Percentiles rank a stretch among this genome's conserved stretches.
phyloP scores from a whole-genome alignment of 2,888 invertebrate species.

The Actias luna region DNA sequence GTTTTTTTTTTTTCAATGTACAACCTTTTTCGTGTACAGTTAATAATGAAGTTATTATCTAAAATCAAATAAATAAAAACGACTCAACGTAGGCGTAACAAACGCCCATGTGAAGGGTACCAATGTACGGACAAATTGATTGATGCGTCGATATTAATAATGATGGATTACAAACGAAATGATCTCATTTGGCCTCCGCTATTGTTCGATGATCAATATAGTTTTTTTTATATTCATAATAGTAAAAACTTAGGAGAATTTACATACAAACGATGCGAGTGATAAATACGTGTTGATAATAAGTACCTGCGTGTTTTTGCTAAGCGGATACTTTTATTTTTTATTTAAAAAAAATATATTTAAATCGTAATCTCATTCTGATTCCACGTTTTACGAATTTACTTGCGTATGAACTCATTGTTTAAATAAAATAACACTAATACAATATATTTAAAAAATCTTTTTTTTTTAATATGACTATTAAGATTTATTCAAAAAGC shows the following conservation, averaged over 20 bases:
- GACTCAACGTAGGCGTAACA: conserved; percentile 40
- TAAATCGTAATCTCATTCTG: too few species aligned
- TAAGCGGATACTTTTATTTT: too few species aligned
- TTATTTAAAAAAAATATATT: too few species aligned
- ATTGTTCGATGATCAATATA: conserved; percentile 14
- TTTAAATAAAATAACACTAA: too few species aligned
- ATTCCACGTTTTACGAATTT: too few species aligned
- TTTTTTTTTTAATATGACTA: too few species aligned
- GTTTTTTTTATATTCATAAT: conserved; percentile 14
- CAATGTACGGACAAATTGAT: conserved; percentile 59
- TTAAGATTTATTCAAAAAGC: too few species aligned
- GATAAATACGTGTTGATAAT: too few species aligned
- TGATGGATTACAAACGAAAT: conserved; percentile 58
- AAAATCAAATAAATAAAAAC: background rate
- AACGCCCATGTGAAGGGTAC: conserved; percentile 30
- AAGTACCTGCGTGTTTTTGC: too few species aligned
- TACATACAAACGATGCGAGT: too few species aligned
- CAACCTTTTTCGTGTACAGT: background rate
- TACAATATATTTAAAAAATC: too few species aligned
- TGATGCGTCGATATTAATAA: conserved; percentile 63
- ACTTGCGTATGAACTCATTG: too few species aligned
- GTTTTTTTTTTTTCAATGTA: background rate
- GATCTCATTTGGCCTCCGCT: conserved; percentile 71
- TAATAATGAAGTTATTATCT: background rate
- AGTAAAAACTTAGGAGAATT: background rate